Conservation (phyloP, 2,113 vertebrate genomes). For the Macquaria australasica region DNA sequence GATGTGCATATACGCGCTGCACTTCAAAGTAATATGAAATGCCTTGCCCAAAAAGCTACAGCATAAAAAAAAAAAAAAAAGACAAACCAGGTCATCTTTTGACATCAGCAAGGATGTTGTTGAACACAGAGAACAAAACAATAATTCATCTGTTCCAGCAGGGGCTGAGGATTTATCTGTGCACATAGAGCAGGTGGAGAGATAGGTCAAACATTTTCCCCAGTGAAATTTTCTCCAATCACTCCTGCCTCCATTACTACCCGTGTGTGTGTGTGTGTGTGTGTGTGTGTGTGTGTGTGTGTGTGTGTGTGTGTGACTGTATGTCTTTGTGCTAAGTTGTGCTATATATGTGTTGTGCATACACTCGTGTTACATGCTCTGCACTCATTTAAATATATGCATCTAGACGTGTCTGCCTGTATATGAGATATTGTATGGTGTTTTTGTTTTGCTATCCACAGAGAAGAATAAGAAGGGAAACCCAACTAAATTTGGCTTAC, state of each 20-base stretch:
- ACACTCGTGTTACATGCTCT: not conserved
- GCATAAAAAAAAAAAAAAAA: not conserved
- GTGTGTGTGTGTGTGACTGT: constrained; percentile 10
- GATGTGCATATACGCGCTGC: constrained; percentile 34
- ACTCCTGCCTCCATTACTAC: constrained; percentile 41
- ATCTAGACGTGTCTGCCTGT: not conserved
- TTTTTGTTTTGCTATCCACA: constrained; percentile 14
- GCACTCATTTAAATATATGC: constrained; percentile 24
- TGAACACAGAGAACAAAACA: constrained; percentile 74
- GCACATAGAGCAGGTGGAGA: constrained; percentile 75
- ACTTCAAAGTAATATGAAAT: constrained; percentile 73
- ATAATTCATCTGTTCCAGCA: constrained; percentile 67
- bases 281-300: constrained; percentile 17
- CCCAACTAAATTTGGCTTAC: constrained; percentile 27
- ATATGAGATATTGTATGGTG: constrained; percentile 23
- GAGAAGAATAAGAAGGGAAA: constrained; percentile 25
- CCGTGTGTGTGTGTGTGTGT: no score
- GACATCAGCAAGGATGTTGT: constrained; percentile 74
- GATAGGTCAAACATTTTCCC: constrained; percentile 77
- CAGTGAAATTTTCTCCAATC: constrained; percentile 75
- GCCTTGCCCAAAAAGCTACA: constrained; percentile 50
- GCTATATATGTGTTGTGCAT: constrained; percentile 21
- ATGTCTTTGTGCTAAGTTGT: not conserved
- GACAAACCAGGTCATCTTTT: constrained; percentile 76
- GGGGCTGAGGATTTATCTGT: constrained; percentile 72